Percentiles rank a stretch among this genome's conserved stretches.
These are phyloP conservation scores for Fragum sueziense DNA, from an alignment of 2,888 invertebrate genomes.

Conservation along the genomic window DNA sequence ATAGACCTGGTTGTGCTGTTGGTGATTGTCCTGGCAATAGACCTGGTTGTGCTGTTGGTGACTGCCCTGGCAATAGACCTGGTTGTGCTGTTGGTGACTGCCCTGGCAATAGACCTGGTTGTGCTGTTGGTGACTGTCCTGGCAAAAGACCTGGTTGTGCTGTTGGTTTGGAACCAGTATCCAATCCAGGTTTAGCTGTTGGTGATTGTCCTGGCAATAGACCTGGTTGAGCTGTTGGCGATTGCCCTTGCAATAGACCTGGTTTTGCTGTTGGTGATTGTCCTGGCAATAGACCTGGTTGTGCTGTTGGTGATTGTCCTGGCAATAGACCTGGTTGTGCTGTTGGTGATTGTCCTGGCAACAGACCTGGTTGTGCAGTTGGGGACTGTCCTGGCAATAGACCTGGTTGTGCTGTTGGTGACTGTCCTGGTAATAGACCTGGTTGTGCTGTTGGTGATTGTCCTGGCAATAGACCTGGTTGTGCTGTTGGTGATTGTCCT, in stretches of 20 bases:
- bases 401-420: slow-evolving; percentile 50
- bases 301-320: slow-evolving; percentile 39
- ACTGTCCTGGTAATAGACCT: slow-evolving; percentile 33
- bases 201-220: slow-evolving; percentile 36
- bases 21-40: slow-evolving; percentile 8
- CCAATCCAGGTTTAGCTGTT: slow-evolving; percentile 23
- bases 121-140: slow-evolving; percentile 41
- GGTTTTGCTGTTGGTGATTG: slow-evolving; percentile 36
- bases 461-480: slow-evolving; percentile 26
- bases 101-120: slow-evolving; percentile 21
- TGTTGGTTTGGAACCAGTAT: slow-evolving; percentile 35
- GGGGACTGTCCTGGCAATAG: slow-evolving; percentile 37
- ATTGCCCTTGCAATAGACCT: slow-evolving; percentile 22
- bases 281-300: slow-evolving; percentile 19
- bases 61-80: slow-evolving; percentile 29
- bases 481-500: slow-evolving; percentile 39
- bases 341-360: slow-evolving; percentile 40
- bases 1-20: slow-evolving; percentile 10
- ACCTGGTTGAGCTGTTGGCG: slow-evolving; percentile 52
- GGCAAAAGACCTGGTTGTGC: slow-evolving; percentile 5
- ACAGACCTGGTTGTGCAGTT: slow-evolving; percentile 43
- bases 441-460: slow-evolving; percentile 38
- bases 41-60: slow-evolving; percentile 49
- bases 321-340: slow-evolving; percentile 36
- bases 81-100: slow-evolving; percentile 43